A percentile compares a stretch with the other conserved stretches of the same genome.
phyloP scores from a whole-genome alignment of 2,797 vertebrate genomes.

The Sebastes aleutianus region DNA sequence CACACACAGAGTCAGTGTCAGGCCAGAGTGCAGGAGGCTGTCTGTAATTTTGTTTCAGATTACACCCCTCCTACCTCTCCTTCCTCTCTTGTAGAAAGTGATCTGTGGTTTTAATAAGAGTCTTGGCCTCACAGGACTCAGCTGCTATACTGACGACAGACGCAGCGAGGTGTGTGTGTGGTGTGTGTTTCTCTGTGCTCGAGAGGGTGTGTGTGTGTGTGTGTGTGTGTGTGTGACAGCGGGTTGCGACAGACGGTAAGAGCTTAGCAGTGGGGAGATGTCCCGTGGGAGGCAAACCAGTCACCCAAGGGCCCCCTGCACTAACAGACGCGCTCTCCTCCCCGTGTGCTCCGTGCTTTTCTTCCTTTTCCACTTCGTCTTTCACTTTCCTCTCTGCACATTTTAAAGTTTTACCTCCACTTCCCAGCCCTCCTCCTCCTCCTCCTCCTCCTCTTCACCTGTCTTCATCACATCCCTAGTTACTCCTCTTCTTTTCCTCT shows the following conservation, averaged over 20 bases:
- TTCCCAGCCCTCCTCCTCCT: slow-evolving; percentile 1
- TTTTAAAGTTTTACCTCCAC: slow-evolving; percentile 5
- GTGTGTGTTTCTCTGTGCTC: neutral
- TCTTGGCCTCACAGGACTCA: slow-evolving; percentile 94
- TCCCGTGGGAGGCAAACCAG: slow-evolving; percentile 75
- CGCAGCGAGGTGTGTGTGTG: slow-evolving; percentile 74
- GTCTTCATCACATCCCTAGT: neutral
- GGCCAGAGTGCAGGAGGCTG: slow-evolving; percentile 53
- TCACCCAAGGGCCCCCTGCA: slow-evolving; percentile 86
- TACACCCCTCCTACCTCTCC: slow-evolving; percentile 68
- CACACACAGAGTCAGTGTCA: slow-evolving; percentile 40
- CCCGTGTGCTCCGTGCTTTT: slow-evolving; percentile 35
- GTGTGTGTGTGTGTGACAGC: slow-evolving; percentile 78
- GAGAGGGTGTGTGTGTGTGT: slow-evolving; percentile 45
- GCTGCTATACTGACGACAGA: slow-evolving; percentile 95
- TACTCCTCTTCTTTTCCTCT: neutral
- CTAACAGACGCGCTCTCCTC: slow-evolving; percentile 78
- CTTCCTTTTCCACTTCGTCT: neutral
- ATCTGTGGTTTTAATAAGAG: slow-evolving; percentile 99
- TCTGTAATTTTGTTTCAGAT: slow-evolving; percentile 72
- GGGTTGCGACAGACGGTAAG: slow-evolving; percentile 82
- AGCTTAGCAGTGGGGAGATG: slow-evolving; percentile 74
- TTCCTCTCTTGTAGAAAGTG: slow-evolving; percentile 88
- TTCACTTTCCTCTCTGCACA: neutral
- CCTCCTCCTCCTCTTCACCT: slow-evolving; percentile 27